Conservation (phyloP, 2,888 invertebrate species). For the Cetonia aurata region DNA sequence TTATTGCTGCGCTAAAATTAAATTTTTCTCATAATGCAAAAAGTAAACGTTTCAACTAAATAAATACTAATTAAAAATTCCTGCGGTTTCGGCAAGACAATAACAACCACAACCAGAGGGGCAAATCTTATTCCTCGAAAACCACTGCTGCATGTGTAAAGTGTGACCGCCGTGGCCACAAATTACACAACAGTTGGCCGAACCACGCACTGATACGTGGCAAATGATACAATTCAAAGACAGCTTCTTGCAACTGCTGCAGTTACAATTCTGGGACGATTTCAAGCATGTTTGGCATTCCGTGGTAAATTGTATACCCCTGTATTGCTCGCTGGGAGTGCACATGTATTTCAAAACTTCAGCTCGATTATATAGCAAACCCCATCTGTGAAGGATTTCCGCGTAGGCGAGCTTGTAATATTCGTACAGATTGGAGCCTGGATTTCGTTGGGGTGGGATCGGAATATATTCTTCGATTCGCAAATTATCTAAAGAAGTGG, state of each 20-base stretch:
- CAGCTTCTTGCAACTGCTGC: conserved; percentile 78
- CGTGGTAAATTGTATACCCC: conserved; percentile 78
- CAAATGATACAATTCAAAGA: conserved; percentile 88
- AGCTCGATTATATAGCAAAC: conserved; percentile 65
- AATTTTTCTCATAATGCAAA: conserved; percentile 63
- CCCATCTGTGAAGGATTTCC: conserved; percentile 80
- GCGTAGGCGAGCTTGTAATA: conserved; percentile 90
- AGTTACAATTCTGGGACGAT: conserved; percentile 77
- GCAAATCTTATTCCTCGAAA: conserved; percentile 80
- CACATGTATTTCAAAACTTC: conserved; percentile 76
- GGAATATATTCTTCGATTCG: conserved; percentile 65
- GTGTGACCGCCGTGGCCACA: conserved; percentile 97
- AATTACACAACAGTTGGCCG: conserved; percentile 86
- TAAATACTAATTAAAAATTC: conserved; percentile 70
- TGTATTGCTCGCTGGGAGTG: conserved; percentile 63
- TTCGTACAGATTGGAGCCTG: conserved; percentile 76
- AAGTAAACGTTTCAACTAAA: conserved; percentile 76
- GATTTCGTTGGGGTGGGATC: conserved; percentile 53
- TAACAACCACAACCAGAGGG: conserved; percentile 94
- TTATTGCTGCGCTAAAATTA: neutral
- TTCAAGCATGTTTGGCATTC: conserved; percentile 80
- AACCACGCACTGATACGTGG: conserved; percentile 86
- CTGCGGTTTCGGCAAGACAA: conserved; percentile 80
- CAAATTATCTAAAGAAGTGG: conserved; percentile 83
- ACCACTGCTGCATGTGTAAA: conserved; percentile 87